Evolutionary conservation across 2,797 vertebrate genomes (phyloP).

Genomic region (Sebastes vulpes): DNA sequence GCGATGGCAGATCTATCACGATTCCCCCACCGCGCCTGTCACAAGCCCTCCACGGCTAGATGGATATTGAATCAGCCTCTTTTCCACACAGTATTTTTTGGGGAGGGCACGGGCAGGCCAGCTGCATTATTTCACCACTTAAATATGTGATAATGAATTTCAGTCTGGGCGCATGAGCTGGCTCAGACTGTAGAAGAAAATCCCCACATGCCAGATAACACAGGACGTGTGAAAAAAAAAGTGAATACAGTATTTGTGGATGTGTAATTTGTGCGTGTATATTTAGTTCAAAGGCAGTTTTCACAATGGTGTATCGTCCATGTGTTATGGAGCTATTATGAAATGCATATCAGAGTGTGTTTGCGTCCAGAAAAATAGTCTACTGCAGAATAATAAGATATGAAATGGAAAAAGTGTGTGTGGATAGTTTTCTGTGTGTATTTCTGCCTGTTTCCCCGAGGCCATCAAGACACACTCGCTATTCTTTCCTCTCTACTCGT

Average conservation of each 20-base stretch:
- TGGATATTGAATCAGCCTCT: conserved; percentile 18
- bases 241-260: background rate
- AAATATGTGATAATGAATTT: conserved; percentile 22
- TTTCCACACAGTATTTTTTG: conserved; percentile 1
- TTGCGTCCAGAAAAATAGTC: background rate
- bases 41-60: conserved; percentile 12
- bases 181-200: conserved; percentile 2
- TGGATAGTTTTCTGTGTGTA: background rate
- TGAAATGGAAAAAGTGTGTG: conserved; percentile 5
- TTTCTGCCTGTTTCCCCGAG: background rate
- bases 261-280: conserved; percentile 1
- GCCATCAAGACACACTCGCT: background rate
- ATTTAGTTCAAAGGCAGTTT: conserved; percentile 12
- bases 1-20: conserved; percentile 51
- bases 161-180: background rate
- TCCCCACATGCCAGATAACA: background rate
- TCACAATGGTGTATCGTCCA: background rate
- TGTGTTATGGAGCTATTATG: background rate
- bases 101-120: background rate
- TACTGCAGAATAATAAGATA: background rate
- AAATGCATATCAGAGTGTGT: background rate
- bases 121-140: conserved; percentile 10
- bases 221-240: conserved; percentile 4
- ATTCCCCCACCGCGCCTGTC: conserved; percentile 38
- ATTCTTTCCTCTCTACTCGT: background rate